phyloP scores from a whole-genome alignment of 1,140 invertebrate genomes.

The Drepana arcuata region DNA sequence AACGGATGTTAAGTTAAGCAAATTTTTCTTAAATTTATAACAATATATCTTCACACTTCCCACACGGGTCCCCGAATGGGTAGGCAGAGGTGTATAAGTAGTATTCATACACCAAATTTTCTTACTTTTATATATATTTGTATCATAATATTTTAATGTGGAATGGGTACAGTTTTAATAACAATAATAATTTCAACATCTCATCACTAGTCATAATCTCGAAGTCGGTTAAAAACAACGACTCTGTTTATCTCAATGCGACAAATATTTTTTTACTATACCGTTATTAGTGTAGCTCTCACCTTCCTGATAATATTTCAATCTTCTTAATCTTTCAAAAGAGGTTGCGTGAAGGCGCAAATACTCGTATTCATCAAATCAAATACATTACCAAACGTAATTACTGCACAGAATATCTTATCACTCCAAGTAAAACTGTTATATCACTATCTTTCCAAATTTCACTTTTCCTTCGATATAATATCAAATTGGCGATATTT shows the following conservation, averaged over 20 bases:
- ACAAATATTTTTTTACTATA: not conserved
- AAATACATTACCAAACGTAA: not conserved
- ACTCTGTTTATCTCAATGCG: not conserved
- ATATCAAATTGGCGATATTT: not conserved
- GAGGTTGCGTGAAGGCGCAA: not conserved
- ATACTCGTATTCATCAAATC: not conserved
- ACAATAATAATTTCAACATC: too few species aligned
- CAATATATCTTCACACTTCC: too few species aligned
- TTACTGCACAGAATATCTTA: not conserved
- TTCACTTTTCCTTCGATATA: constrained; percentile 1
- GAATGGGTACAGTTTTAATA: too few species aligned
- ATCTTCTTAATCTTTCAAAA: not conserved
- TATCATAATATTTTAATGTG: too few species aligned
- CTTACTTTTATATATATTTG: too few species aligned
- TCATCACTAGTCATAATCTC: not conserved
- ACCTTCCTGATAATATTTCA: not conserved
- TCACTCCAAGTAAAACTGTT: not conserved
- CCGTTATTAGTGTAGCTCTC: not conserved
- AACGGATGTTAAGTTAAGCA: too few species aligned
- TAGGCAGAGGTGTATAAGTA: too few species aligned
- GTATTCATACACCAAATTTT: too few species aligned
- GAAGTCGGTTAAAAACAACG: not conserved
- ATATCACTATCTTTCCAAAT: constrained; percentile 1
- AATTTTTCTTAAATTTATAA: too few species aligned
- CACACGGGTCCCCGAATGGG: too few species aligned